Evolutionary conservation across 1,140 invertebrate genomes (phyloP), one percentile per base, ranked within the genome.

Genomic region (Arion vulgaris): DNA sequence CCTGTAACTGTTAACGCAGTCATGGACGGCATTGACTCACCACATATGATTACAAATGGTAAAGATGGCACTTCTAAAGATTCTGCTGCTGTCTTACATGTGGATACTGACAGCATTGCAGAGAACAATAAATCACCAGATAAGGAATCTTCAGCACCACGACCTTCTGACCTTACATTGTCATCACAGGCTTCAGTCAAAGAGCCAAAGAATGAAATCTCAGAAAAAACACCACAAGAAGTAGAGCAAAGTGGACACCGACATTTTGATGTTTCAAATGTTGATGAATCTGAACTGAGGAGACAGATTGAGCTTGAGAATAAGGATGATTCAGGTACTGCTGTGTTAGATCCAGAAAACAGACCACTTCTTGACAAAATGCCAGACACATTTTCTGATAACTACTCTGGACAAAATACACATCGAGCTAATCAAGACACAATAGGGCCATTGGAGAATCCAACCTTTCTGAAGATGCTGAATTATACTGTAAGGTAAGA

Each of bases 401-500:
- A 17, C 11, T 66, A 7, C 17, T 78, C 57, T 78, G 73, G 28
- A 17, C 73, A 75, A 32, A 75, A 36, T 51, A 75, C 26, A 26
- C 23, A 49, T 13, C 7, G 76, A 23, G 76, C 53, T 62, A 66
- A 78, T 26, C 51, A 66, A 23, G 76, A 78, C 45, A 78, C 76
- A 15, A 78, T 78, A 38, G 76, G 76, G 39, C 76, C 76, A 2
- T 36, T 78, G n/a, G 76, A 78, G 32, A 78, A 78, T 39, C 53
- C 51, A 62, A 53, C 49, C 36, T 78, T 78, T 66, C 39, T 78
- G 0, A 78, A n/a, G 39, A 57, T 51, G 57, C 17, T 78, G 32
- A 51, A 78, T 36, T 78, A 62, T 68, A 66, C 76, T 66, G 76
- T 78, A 13, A 78, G 76, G 76, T 78, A 78, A 75, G 62, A 32